Percentiles rank a stretch among this genome's conserved stretches.
Evolutionary conservation across 1,140 invertebrate species (phyloP).

Genomic region (Eulimnadia texana): DNA sequence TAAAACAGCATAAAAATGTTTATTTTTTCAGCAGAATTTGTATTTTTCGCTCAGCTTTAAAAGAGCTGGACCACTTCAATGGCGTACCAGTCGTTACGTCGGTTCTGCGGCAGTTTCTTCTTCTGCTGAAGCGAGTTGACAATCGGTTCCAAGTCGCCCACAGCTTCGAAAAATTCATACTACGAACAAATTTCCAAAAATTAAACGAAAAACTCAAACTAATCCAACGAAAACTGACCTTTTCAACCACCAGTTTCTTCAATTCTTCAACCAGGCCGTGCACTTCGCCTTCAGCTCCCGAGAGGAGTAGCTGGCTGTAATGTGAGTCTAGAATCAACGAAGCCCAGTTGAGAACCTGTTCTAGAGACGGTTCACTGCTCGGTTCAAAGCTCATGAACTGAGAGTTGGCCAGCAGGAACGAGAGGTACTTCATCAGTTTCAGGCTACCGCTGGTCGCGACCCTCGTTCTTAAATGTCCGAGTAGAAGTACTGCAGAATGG

Average conservation of each 20-base stretch:
- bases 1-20: too few relatives aligned
- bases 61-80: constrained; percentile 8
- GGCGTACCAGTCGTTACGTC: constrained; percentile 7
- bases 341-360: not conserved
- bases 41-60: not conserved
- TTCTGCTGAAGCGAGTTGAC: constrained; percentile 1
- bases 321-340: constrained; percentile 1
- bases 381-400: not conserved
- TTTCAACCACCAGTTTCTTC: constrained; percentile 2
- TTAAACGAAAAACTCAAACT: not conserved
- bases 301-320: not conserved
- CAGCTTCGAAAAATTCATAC: constrained; percentile 3
- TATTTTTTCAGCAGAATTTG: too few relatives aligned
- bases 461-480: constrained; percentile 5
- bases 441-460: too few relatives aligned
- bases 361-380: not conserved
- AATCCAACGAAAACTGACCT: not conserved
- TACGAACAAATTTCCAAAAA: not conserved
- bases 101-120: not conserved
- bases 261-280: not conserved
- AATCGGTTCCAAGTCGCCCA: constrained; percentile 1
- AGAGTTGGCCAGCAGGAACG: not conserved
- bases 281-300: not conserved
- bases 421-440: constrained; percentile 1
- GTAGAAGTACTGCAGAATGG: too few relatives aligned